phyloP scores from a whole-genome alignment of 2,113 vertebrate genomes.

The Anser cygnoides region DNA sequence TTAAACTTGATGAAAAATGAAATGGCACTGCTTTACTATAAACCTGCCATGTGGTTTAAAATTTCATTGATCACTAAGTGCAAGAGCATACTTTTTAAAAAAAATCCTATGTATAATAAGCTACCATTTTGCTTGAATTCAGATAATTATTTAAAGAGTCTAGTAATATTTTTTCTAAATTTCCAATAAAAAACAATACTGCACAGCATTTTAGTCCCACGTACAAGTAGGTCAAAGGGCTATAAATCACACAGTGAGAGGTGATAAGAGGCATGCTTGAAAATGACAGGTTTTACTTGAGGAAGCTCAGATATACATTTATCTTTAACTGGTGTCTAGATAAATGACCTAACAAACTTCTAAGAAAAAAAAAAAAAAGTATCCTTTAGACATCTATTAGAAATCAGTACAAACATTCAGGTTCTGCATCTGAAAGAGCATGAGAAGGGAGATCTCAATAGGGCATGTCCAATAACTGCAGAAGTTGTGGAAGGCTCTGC shows the following conservation, averaged over 20 bases:
- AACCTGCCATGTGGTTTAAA: background rate
- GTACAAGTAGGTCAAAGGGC: background rate
- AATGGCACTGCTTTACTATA: background rate
- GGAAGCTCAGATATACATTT: background rate
- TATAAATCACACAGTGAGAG: background rate
- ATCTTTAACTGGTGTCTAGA: background rate
- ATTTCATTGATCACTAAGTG: background rate
- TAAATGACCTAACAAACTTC: background rate
- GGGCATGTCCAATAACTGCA: background rate
- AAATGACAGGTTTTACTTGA: background rate
- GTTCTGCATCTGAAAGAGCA: background rate
- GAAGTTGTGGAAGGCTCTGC: background rate
- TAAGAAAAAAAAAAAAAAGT: background rate
- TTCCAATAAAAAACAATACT: background rate
- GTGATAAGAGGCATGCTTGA: background rate
- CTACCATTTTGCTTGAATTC: background rate
- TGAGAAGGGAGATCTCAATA: background rate
- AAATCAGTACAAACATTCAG: background rate
- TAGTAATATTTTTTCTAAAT: background rate
- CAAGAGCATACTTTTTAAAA: background rate
- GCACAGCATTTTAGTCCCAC: background rate
- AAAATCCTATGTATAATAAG: background rate
- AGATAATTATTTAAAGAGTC: background rate
- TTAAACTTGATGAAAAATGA: conserved; percentile 54
- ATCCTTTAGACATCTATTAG: background rate